These are phyloP conservation scores for Lepus townsendii DNA, from an alignment of 2,797 vertebrate genomes.

Conservation along the genomic window DNA sequence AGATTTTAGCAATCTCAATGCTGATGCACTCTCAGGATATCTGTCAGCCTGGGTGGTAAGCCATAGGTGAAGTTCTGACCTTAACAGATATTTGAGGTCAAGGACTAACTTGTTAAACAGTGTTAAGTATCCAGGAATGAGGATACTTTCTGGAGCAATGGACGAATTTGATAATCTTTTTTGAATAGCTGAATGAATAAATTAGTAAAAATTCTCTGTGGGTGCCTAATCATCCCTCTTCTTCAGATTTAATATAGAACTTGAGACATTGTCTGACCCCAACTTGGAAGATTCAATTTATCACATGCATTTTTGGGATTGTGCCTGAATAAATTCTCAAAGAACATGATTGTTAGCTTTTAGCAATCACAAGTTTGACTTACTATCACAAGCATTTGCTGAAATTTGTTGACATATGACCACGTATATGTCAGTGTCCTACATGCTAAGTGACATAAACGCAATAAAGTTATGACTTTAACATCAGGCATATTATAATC, in stretches of 20 bases:
- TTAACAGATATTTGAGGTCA: neutral
- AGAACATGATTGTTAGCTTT: neutral
- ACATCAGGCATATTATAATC: neutral
- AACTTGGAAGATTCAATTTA: neutral
- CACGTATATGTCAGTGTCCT: fast-evolving
- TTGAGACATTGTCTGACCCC: neutral
- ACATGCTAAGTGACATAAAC: neutral
- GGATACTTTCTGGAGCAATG: neutral
- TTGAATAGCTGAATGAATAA: neutral
- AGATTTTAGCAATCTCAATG: neutral
- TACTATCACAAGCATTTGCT: neutral
- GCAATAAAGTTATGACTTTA: neutral
- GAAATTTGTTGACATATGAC: neutral
- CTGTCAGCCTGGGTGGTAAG: neutral
- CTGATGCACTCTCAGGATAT: neutral
- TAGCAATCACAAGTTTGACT: neutral
- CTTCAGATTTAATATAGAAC: neutral
- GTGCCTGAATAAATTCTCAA: neutral
- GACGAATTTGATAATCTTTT: neutral
- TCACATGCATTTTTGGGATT: neutral
- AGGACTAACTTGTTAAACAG: neutral
- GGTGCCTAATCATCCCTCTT: neutral
- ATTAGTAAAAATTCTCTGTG: neutral
- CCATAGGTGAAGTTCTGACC: neutral
- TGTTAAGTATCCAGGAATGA: neutral